A percentile compares a stretch with the other conserved stretches of the same genome.
Evolutionary conservation across 2,888 invertebrate species (phyloP).

Genomic region (Dorcus parallelipipedus): DNA sequence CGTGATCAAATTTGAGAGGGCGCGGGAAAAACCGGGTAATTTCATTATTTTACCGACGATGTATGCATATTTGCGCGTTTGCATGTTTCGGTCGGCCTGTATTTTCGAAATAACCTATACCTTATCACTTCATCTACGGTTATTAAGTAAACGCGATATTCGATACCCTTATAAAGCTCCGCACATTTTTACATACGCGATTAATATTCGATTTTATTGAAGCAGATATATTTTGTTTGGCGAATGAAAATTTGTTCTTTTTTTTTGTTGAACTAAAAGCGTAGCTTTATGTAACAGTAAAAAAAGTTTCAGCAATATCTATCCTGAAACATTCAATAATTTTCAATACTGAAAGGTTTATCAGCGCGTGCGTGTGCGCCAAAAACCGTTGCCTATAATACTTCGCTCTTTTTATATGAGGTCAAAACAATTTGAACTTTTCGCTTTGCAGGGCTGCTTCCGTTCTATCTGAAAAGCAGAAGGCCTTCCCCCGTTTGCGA

Average conservation of each 20-base stretch:
- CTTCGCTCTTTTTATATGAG: background rate
- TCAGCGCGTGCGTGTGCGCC: too few relatives aligned
- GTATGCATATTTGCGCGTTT: conserved; percentile 20
- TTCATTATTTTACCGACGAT: conserved; percentile 30
- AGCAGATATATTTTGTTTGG: too few relatives aligned
- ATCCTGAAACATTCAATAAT: too few relatives aligned
- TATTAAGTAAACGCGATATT: conserved; percentile 37
- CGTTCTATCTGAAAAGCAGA: too few relatives aligned
- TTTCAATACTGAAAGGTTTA: too few relatives aligned
- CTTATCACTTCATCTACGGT: conserved; percentile 33
- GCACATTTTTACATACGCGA: background rate
- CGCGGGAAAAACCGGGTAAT: conserved; percentile 25
- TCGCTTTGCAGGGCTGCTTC: background rate
- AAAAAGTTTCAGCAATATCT: too few relatives aligned
- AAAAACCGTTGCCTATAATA: too few relatives aligned
- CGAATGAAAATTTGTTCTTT: too few relatives aligned
- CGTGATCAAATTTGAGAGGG: conserved; percentile 31
- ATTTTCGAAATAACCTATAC: conserved; percentile 33
- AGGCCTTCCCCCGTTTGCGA: too few relatives aligned
- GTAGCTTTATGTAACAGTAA: too few relatives aligned
- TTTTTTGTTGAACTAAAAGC: too few relatives aligned
- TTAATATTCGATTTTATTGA: too few relatives aligned
- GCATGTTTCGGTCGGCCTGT: conserved; percentile 29
- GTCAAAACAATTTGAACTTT: background rate
- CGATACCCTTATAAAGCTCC: conserved; percentile 22